Base-by-base conservation (phyloP, 2,113 vertebrate species). In the Gnathonemus echidnorhynchus region DNA sequence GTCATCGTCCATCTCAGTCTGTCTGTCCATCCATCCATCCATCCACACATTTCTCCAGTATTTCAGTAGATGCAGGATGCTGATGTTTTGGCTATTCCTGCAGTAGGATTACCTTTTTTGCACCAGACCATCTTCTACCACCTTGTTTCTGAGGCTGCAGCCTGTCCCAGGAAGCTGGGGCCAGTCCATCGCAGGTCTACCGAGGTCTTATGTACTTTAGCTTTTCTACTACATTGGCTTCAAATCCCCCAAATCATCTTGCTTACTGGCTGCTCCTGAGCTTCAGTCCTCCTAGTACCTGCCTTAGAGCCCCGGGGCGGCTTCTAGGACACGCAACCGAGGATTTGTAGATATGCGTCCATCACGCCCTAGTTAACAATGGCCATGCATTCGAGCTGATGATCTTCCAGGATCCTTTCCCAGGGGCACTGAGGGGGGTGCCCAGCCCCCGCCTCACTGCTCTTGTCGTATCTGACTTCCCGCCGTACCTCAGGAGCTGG, bases 401-500 rank as follows among this genome's bases (percentile, higher is more conserved):
- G 86, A 88, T 50, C 86, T 53, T 88, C 9, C 66, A 10, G 62
- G 21, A 27, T 83, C 27, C 48, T 88, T 53, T 35, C 39, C 45
- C 24, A 17, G 45, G 45, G 52, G 77, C 24, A n/a, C 0, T 45
- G 50, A 49, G 1, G 77, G 77, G 15, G 52, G n/a, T 5, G 77
- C 42, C 31, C 15, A 46, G 31, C 52, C 15, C 9, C 35, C 6
- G 45, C 66, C 87, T 90, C 85, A 85, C 66, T 86, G 58, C 90
- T 87, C 31, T 35, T 53, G 52, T 85, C 53, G 19, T 88, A 46
- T 42, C 21, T 83, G 3, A 48, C 77, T 85, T 50, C 74, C 89
- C 45, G 39, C 52, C 11, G 86, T 45, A 45, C 53, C 48, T 91
- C 89, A 35, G 90, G 89, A 90, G 74, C 86, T 46, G 53, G 27